Base-by-base conservation (phyloP, 2,797 vertebrate genomes). In the Falco naumanni region DNA sequence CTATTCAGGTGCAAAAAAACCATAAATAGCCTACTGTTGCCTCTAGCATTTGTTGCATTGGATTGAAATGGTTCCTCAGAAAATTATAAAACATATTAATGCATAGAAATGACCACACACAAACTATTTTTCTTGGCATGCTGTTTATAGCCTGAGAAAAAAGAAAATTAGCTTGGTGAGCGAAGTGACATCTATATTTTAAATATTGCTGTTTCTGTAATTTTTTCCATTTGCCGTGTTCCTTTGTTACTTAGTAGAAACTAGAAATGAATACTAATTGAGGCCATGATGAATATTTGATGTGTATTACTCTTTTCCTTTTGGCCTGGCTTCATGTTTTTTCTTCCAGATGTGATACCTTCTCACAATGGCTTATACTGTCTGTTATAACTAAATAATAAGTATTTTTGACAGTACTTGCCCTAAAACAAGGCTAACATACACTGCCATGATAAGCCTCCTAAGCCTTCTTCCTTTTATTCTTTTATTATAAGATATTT, bases 181-280 rank as follows among this genome's bases (percentile, higher is more conserved):
- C 6, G 63, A 91, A 96, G 90, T 92, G 89, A 81, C 90, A 80
- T 92, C 87, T 96, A 24, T 96, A 90, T 96, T 97, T 97, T 97
- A 96, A 97, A 95, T 96, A 97, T 88, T 92, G 87, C 74, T 82
- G 41, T 72, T 34, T 47, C 66, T 89, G 65, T 95, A 68, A 59
- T 72, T 95, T 97, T 94, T 96, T 65, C 61, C 69, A 93, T 96
- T 97, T 97, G 47, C 41, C 65, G 10, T 92, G 47, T 94, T 97
- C 48, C 45, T 94, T 70, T 95, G 60, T 91, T 96, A 95, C 70
- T 96, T 95, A 77, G 68, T 54, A 96, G 90, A 91, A 97, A 96
- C 61, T 85, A 70, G 47, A 95, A 96, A 95, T 91, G 78, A 97
- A 98, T 97, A 82, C 41, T 95, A 93, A 97, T 96, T 94, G 93